Evolutionary conservation across 2,797 vertebrate genomes (phyloP).

Genomic region (Betta splendens): DNA sequence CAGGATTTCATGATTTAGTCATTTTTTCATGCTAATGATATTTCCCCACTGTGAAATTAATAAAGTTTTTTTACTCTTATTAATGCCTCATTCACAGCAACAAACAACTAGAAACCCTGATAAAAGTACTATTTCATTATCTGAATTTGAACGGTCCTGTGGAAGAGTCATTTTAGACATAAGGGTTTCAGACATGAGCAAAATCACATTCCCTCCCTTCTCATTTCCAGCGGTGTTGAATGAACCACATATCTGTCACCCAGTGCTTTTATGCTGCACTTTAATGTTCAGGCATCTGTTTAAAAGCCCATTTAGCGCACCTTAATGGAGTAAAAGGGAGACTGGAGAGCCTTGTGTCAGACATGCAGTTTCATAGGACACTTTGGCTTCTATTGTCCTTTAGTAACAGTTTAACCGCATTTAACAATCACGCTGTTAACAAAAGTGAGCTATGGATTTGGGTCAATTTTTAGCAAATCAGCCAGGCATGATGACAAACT

Average conservation of each 20-base stretch:
- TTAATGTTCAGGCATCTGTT: conserved; percentile 59
- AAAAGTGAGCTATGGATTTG: conserved; percentile 52
- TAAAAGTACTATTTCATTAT: not conserved
- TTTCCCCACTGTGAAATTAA: no score
- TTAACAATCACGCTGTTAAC: conserved; percentile 37
- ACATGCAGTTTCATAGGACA: conserved; percentile 82
- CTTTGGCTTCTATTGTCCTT: conserved; percentile 74
- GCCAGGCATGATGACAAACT: conserved; percentile 83
- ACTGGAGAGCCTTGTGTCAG: conserved; percentile 76
- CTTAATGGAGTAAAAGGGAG: conserved; percentile 76
- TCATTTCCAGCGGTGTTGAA: conserved; percentile 31
- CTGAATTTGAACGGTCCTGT: conserved; percentile 21
- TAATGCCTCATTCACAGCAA: conserved; percentile 40
- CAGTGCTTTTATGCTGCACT: conserved; percentile 81
- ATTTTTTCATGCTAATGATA: conserved; percentile 10
- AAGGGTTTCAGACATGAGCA: conserved; percentile 11
- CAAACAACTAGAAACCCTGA: conserved; percentile 13
- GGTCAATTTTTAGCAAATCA: conserved; percentile 74
- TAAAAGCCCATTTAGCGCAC: conserved; percentile 69
- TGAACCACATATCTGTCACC: conserved; percentile 44
- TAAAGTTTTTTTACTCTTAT: no score
- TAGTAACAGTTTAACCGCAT: not conserved
- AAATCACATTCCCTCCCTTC: no score
- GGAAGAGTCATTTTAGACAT: conserved; percentile 16
- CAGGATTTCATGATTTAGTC: conserved; percentile 35